Evolutionary conservation across 2,113 vertebrate species (phyloP).

Genomic region (Pelecanus crispus): DNA sequence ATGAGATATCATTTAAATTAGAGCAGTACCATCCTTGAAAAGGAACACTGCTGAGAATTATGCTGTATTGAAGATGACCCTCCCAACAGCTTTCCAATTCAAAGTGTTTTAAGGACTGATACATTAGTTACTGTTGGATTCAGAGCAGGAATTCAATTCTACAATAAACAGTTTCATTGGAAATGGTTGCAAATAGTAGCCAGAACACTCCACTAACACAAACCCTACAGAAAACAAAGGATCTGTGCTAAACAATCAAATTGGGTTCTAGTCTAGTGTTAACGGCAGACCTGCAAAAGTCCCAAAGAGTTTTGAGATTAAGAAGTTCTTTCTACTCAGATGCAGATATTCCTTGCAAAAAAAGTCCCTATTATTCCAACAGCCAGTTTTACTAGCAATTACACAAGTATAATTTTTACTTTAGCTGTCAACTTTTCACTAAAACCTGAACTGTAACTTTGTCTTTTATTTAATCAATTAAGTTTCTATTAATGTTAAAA

Average conservation of each 20-base stretch:
- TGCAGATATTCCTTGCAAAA: neutral
- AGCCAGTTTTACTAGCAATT: neutral
- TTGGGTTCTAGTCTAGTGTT: neutral
- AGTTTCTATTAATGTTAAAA: neutral
- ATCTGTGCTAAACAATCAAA: neutral
- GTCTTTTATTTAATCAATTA: neutral
- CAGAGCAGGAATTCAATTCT: neutral
- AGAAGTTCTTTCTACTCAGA: neutral
- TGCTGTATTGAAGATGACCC: neutral
- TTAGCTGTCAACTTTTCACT: neutral
- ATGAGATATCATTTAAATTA: neutral
- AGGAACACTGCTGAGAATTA: neutral
- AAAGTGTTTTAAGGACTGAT: neutral
- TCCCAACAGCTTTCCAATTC: conserved; percentile 20
- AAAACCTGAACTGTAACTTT: neutral
- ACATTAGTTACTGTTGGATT: neutral
- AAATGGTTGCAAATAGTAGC: neutral
- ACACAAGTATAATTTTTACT: neutral
- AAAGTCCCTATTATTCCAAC: neutral
- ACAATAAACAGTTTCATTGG: neutral
- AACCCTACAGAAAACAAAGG: neutral
- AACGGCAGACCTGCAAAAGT: neutral
- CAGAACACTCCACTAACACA: neutral
- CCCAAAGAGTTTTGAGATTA: neutral
- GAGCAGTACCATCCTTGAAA: neutral